Base-by-base conservation (phyloP, 1,140 invertebrate species). In the Micrasema minimum region DNA sequence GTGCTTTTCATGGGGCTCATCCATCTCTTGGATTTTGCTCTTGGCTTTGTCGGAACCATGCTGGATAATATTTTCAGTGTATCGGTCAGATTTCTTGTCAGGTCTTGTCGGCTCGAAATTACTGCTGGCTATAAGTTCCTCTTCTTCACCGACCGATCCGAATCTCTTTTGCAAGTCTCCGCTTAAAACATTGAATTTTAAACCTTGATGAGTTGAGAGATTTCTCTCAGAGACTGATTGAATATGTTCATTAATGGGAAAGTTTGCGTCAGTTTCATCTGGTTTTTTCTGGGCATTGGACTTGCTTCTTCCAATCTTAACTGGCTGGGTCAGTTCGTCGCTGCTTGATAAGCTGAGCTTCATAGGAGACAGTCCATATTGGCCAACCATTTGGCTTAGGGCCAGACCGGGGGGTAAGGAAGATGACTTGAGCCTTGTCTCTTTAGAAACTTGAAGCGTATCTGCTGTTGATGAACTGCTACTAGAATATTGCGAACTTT, bases 331-430 rank as follows among this genome's bases (percentile, higher is more conserved):
- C 26, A 75, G 22, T 35, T 72, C 73, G 23, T 75, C 73, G 45
- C 38, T 75, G 37, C 64, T 72, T 5, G 81, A 80, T 23, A 85
- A 78, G 72, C 81, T 86, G 26, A 87, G 77, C 77, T 87, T 85
- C 26, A 78, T 81, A 50, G 78, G 82, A 12, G 73, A 75, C 14
- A 50, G 14, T 31, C 72, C 72, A 14, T 80, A 77, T 43, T 83
- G 82, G 18, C 78, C 81, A 35, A 77, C 75, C 12, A 83, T 74
- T 31, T 84, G 83, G 66, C 85, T 84, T 3, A 86, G 78, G 18
- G 85, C 85, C 62, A 87, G 81, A 51, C 89, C 88, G 18, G 88
- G 88, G 50, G 90, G 90, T 38, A 91, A 79, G 66, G 89, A 90
- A 23, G 88, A 88, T 37, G 89, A 90, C 81, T 90, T 90, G 67